These are phyloP conservation scores for Caenorhabditis macrosperma DNA, from an alignment of 2,888 invertebrate species.

Conservation along the genomic window DNA sequence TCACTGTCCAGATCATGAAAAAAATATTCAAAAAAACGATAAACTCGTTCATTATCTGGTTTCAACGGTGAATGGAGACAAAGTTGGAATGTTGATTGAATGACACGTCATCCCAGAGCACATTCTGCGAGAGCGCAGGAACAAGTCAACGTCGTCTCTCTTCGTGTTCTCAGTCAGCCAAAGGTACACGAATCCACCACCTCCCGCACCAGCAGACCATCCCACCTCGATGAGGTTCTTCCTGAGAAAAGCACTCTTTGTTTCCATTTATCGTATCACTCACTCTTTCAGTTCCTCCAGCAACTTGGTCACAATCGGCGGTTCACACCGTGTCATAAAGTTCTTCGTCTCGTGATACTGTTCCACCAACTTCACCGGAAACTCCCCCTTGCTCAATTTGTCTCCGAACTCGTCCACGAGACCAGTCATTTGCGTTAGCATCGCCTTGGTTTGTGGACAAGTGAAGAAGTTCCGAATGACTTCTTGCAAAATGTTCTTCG, in stretches of 20 bases:
- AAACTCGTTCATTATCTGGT: conserved; percentile 19
- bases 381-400: conserved; percentile 51
- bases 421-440: conserved; percentile 35
- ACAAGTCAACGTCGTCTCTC: conserved; percentile 22
- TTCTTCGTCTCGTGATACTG: conserved; percentile 71
- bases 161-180: conserved; percentile 54
- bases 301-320: conserved; percentile 63
- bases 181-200: conserved; percentile 74
- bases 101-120: conserved; percentile 49
- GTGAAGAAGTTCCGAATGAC: conserved; percentile 62
- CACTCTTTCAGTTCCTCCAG: conserved; percentile 45
- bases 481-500: conserved; percentile 83
- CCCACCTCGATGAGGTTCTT: conserved; percentile 52
- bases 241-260: conserved; percentile 32
- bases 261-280: not conserved
- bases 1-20: not conserved
- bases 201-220: conserved; percentile 77
- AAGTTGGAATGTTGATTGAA: conserved; percentile 18
- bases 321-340: conserved; percentile 71
- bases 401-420: conserved; percentile 46
- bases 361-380: conserved; percentile 61
- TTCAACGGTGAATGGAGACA: conserved; percentile 22
- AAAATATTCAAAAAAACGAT: not conserved
- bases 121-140: not conserved
- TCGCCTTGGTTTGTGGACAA: conserved; percentile 45